These are phyloP conservation scores for Gymnarchus niloticus DNA, from an alignment of 2,113 vertebrate species.

Conservation along the genomic window DNA sequence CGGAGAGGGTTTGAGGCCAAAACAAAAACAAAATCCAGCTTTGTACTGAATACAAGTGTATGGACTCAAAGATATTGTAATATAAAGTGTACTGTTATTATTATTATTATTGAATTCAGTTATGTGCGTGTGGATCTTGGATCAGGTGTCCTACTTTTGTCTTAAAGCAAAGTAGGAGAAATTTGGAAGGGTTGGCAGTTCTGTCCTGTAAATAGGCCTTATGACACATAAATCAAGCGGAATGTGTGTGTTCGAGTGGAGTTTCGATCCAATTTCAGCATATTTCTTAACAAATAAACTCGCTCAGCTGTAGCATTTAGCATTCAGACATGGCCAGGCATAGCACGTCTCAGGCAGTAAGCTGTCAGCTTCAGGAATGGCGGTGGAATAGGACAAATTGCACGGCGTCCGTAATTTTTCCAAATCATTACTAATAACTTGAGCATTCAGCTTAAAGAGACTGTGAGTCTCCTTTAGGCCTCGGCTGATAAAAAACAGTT, in stretches of 20 bases:
- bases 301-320: conserved; percentile 17
- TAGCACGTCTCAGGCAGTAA: conserved; percentile 23
- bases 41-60: too few relatives aligned
- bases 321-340: conserved; percentile 19
- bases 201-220: not conserved
- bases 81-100: too few relatives aligned
- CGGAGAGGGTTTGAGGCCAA: too few relatives aligned
- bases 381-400: not conserved
- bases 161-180: not conserved
- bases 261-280: conserved; percentile 20
- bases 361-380: conserved; percentile 36
- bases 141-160: not conserved
- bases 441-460: not conserved
- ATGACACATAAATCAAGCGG: conserved; percentile 28
- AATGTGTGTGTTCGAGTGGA: conserved; percentile 25
- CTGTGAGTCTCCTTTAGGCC: not conserved
- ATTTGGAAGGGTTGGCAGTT: not conserved
- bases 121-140: not conserved
- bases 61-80: too few relatives aligned
- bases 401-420: not conserved
- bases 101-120: not conserved
- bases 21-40: too few relatives aligned
- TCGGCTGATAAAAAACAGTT: not conserved
- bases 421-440: not conserved
- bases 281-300: conserved; percentile 30